Evolutionary conservation across 2,113 vertebrate genomes (phyloP).

Genomic region (Ancistrus triradiatus): DNA sequence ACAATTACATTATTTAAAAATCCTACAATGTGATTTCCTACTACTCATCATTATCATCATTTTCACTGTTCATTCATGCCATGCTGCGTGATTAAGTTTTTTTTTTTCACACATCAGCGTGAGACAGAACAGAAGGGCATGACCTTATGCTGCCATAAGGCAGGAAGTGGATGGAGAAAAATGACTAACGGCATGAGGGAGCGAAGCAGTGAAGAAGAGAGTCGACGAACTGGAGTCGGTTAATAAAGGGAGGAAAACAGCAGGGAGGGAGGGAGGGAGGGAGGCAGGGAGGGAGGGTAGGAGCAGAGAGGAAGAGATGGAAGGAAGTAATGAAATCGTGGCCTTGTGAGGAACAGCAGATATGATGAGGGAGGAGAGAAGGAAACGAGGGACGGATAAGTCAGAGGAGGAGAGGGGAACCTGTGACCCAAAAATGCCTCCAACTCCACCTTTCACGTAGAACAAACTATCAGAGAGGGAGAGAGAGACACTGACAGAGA

Average conservation of each 20-base stretch:
- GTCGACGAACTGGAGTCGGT: slow-evolving; percentile 43
- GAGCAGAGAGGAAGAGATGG: slow-evolving; percentile 11
- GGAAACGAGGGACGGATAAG: neutral
- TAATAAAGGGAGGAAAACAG: slow-evolving; percentile 30
- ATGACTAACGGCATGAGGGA: slow-evolving; percentile 25
- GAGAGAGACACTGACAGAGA: slow-evolving; percentile 14
- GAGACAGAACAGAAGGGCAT: slow-evolving; percentile 53
- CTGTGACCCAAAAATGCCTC: slow-evolving; percentile 15
- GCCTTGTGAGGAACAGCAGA: slow-evolving; percentile 27
- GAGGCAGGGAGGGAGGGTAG: slow-evolving; percentile 32
- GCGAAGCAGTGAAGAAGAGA: slow-evolving; percentile 36
- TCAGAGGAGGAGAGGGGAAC: slow-evolving; percentile 11
- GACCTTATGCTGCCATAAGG: slow-evolving; percentile 54
- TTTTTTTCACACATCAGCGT: neutral
- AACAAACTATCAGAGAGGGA: slow-evolving; percentile 8
- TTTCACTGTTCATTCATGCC: no score
- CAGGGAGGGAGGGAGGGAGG: no score
- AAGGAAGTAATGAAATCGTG: slow-evolving; percentile 30
- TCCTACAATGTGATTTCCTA: no score
- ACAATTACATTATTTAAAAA: no score
- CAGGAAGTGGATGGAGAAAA: slow-evolving; percentile 17
- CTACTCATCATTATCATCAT: no score
- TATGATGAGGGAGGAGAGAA: slow-evolving; percentile 28
- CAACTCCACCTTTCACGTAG: slow-evolving; percentile 14
- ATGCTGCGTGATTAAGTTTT: neutral